Base-by-base conservation (phyloP, 2,113 vertebrate genomes). In the Cathartes aura region DNA sequence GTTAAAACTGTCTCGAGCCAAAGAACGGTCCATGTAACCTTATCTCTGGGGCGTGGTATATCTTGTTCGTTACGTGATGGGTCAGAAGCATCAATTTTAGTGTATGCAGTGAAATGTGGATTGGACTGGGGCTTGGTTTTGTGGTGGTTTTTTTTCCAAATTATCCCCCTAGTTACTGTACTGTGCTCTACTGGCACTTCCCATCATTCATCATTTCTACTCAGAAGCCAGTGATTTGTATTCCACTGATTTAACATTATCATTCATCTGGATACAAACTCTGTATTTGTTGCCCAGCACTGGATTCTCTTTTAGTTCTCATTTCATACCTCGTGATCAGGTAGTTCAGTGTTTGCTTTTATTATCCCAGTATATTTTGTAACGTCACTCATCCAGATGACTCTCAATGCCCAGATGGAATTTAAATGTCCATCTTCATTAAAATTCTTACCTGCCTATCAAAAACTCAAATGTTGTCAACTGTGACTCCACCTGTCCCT, bases 21-120 rank as follows among this genome's bases (percentile, higher is more conserved):
- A 78, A 64, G 36, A 72, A 63, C 2, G 2, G 27, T 43, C 59
- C 4, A 1, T 40, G n/a, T 87, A 38, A 42, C 75, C 27, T 73
- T 24, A 34, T 42, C 59, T 84, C 21, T 48, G 42, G 66, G 42
- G 17, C 10, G 1, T 2, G 1, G 2, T 52, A 0, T 20, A 13
- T 43, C 10, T 62, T 56, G 19, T 38, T 71, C 26, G 38, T 79
- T 63, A 68, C 1, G 0, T 26, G 22, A 40, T 30, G 15, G 9
- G 64, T 63, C 70, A 81, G 40, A 81, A 93, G 38, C 29, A 76
- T 59, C 40, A 34, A 0, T 79, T 75, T n/a, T 38, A 29, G 40
- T 52, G 19, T 29, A 11, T 32, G 29, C 29, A 82, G 10, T 68
- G 85, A 91, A 87, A 67, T 55, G 34, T 30, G 21, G 21, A 68